Base-by-base conservation (phyloP, 2,888 invertebrate species). In the Gryllus longicercus region DNA sequence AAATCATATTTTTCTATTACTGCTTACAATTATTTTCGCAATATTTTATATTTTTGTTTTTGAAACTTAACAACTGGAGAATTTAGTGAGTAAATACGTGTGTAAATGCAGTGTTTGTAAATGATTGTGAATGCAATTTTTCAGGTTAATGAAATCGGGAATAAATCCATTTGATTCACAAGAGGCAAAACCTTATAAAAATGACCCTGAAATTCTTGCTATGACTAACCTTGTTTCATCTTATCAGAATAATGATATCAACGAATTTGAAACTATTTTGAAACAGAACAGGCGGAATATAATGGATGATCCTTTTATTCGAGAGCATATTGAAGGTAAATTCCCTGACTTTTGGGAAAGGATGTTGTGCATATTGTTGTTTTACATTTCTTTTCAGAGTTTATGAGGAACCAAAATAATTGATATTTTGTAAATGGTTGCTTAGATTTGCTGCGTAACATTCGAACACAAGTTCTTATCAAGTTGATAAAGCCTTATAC, bases 91-190 rank as follows among this genome's bases (percentile, higher is more conserved):
- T 14, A 1, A 51, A 51, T 51, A 2, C 16, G 11, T 51, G 51
- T 11, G 51, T 51, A 51, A 51, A 51, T 63, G 12, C 8, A 5
- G 14, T 16, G n/a, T 18, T 63, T 18, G 16, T 63, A 8, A 51
- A 1, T 14, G 5, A 12, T 63, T 63, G 63, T 63, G 63, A 18
- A 63, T 63, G 63, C 14, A 14, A 63, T 63, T 50, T 78, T 85
- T 78, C 85, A 96, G 95, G 96, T 89, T 99, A 83, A 99, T 99
- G 98, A 98, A 99, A 87, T 99, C 98, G 8, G 98, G 97, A 74
- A 99, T 99, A 83, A 99, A 99, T 89, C 99, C 99, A 0, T 99
- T 99, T 87, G 99, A 99, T 88, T 98, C 98, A 0, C 99, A 99
- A 90, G 99, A 99, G 89, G 99, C 99, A 0, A 99, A 99, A 86